These are phyloP conservation scores for Gallinago nigripennis DNA, from an alignment of 2,797 vertebrate genomes.

Conservation along the genomic window DNA sequence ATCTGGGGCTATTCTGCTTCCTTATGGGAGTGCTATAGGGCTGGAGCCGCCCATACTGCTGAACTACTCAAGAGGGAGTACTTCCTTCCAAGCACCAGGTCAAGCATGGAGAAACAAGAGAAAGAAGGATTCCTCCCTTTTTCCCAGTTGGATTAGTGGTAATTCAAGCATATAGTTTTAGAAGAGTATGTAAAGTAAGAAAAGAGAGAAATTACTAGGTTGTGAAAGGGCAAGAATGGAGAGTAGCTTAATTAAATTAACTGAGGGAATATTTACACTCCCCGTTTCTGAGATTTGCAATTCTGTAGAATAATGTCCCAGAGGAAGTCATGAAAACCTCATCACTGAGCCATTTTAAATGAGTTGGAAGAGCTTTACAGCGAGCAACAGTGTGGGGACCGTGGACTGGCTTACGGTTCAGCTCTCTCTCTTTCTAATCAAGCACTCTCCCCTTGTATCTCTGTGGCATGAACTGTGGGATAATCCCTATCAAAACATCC, in stretches of 20 bases:
- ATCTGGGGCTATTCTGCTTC: not conserved
- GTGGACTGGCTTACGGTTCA: not conserved
- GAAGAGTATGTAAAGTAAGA: not conserved
- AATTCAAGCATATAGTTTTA: not conserved
- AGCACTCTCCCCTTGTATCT: not conserved
- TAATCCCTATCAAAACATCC: not conserved
- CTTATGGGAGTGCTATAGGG: not conserved
- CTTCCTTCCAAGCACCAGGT: not conserved
- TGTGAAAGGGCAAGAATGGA: slow-evolving; percentile 3
- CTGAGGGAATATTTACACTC: slow-evolving; percentile 61
- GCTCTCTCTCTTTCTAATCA: not conserved
- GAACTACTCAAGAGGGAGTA: not conserved
- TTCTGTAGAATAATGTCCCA: slow-evolving; percentile 43
- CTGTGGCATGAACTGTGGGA: not conserved
- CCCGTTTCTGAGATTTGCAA: slow-evolving; percentile 44
- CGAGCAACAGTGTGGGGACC: not conserved
- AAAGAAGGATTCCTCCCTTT: not conserved
- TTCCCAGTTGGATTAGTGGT: not conserved
- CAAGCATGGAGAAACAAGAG: not conserved
- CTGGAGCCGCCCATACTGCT: not conserved
- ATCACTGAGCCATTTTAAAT: slow-evolving; percentile 52
- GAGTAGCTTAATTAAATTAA: slow-evolving; percentile 60
- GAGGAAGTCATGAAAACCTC: slow-evolving; percentile 50
- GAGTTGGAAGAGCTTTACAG: slow-evolving; percentile 2
- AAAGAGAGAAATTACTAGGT: slow-evolving; percentile 11